Evolutionary conservation across 2,113 vertebrate genomes (phyloP).

Genomic region (Anoura caudifer): DNA sequence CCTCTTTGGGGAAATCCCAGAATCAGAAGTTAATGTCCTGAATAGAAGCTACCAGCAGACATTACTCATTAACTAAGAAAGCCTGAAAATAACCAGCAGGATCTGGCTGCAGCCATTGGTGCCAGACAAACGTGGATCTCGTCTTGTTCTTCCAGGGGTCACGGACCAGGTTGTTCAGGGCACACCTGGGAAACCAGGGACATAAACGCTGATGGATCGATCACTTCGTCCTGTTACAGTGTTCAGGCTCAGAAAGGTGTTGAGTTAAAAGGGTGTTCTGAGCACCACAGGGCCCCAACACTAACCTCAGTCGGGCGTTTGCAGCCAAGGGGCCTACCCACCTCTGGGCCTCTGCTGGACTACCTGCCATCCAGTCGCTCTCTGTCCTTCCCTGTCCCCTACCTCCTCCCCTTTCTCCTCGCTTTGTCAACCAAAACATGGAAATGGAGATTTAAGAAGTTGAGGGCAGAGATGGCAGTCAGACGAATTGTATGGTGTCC

Average conservation of each 20-base stretch:
- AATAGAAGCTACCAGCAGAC: neutral
- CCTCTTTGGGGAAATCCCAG: neutral
- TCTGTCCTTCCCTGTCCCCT: neutral
- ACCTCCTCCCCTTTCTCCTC: neutral
- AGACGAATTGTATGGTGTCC: neutral
- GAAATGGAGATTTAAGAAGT: neutral
- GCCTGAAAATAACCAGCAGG: neutral
- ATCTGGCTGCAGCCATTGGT: neutral
- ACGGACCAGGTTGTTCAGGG: neutral
- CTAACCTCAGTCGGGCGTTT: neutral
- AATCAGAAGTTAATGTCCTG: neutral
- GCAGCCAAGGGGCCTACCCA: too few species aligned
- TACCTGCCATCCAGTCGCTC: too few species aligned
- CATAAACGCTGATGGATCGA: neutral
- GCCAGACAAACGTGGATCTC: neutral
- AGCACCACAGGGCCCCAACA: too few species aligned
- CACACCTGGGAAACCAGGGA: neutral
- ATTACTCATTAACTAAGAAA: slow-evolving; percentile 29
- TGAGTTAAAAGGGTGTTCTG: neutral
- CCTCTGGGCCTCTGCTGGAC: neutral
- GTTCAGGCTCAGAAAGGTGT: neutral
- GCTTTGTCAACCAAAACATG: neutral
- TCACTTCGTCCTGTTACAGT: neutral
- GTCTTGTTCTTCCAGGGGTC: neutral
- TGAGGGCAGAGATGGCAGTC: neutral